Evolutionary conservation across 2,888 invertebrate species (phyloP).

Genomic region (Hermodice carunculata): DNA sequence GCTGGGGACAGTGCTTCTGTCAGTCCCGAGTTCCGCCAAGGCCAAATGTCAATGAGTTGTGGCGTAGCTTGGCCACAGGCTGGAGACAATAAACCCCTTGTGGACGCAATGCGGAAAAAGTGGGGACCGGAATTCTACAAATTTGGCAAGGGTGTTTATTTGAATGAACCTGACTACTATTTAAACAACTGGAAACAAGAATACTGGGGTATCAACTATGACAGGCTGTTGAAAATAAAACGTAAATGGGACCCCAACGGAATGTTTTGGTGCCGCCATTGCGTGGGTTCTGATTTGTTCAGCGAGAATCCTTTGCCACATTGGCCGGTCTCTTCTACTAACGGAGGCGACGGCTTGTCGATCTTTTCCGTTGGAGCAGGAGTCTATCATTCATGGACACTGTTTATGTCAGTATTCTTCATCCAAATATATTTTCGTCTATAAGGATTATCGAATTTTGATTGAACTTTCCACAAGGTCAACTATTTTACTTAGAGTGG

Average conservation of each 20-base stretch:
- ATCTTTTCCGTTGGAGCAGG: too few relatives aligned
- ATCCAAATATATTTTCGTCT: too few relatives aligned
- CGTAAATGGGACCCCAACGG: constrained; percentile 15
- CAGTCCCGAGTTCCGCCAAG: background rate
- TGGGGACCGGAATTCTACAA: background rate
- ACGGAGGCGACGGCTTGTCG: too few relatives aligned
- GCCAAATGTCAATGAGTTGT: constrained; percentile 6
- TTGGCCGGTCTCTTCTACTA: too few relatives aligned
- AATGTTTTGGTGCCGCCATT: constrained; percentile 19
- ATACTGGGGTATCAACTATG: constrained; percentile 29
- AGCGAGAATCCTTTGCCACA: too few relatives aligned
- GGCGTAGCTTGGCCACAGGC: constrained; percentile 12
- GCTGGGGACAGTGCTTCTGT: too few relatives aligned
- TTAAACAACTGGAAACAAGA: constrained; percentile 24
- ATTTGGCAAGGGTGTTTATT: constrained; percentile 16
- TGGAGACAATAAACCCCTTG: too few relatives aligned
- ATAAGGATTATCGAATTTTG: too few relatives aligned
- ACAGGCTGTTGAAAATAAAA: constrained; percentile 23
- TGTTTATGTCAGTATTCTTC: too few relatives aligned
- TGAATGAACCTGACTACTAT: constrained; percentile 26
- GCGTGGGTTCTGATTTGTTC: constrained; percentile 22
- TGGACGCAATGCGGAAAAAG: background rate
- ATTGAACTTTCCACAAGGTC: too few relatives aligned
- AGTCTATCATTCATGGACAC: too few relatives aligned
- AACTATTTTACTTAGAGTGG: too few relatives aligned